phyloP scores from a whole-genome alignment of 2,888 invertebrate genomes.

The Microchrysa polita region DNA sequence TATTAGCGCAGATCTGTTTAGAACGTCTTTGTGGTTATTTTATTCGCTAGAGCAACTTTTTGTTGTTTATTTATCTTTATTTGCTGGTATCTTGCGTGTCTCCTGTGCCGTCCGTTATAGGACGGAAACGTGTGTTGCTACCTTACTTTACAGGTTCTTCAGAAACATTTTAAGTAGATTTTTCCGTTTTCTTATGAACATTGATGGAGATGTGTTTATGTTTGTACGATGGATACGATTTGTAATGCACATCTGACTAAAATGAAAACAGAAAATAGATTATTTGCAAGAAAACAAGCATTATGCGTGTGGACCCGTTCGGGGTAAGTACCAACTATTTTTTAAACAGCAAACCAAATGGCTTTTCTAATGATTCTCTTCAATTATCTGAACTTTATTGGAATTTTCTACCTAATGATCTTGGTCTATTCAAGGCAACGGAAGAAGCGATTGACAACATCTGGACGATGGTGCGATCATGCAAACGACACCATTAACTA shows the following conservation, averaged over 20 bases:
- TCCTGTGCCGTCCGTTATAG: not conserved
- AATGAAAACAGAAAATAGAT: constrained; percentile 3
- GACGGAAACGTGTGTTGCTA: not conserved
- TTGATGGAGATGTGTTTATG: constrained; percentile 17
- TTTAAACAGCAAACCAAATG: not conserved
- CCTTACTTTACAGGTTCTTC: constrained; percentile 29
- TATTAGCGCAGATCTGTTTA: not conserved
- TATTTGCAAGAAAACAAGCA: not conserved
- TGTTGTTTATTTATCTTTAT: not conserved
- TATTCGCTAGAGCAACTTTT: constrained; percentile 24
- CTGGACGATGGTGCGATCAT: not conserved
- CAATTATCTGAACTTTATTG: not conserved
- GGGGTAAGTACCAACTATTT: constrained; percentile 32
- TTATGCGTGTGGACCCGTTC: not conserved
- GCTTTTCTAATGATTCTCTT: too few relatives aligned
- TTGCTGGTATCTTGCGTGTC: constrained; percentile 3
- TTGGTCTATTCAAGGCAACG: constrained; percentile 28
- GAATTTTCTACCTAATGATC: constrained; percentile 31
- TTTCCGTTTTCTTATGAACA: constrained; percentile 4
- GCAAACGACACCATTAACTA: not conserved
- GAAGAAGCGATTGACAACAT: constrained; percentile 27
- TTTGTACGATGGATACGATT: constrained; percentile 6
- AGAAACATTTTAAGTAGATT: constrained; percentile 39
- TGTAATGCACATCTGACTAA: not conserved
- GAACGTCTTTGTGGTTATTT: not conserved